Evolutionary conservation across 2,888 invertebrate species (phyloP).

Genomic region (Corbicula japonica): DNA sequence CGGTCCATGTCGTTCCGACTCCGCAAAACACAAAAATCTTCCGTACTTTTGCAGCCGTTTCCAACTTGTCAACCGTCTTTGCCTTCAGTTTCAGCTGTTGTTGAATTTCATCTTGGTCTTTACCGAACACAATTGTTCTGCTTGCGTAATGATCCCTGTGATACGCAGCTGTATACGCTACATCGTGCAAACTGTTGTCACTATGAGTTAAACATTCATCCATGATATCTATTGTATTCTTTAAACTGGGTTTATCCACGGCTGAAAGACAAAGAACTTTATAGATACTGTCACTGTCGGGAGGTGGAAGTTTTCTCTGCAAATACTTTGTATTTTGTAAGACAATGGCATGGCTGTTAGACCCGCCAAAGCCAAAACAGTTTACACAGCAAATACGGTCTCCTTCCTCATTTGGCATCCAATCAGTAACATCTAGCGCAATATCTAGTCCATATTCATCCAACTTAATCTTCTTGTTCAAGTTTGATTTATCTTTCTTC

Average conservation of each 20-base stretch:
- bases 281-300: too few species aligned
- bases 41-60: conserved; percentile 20
- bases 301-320: too few species aligned
- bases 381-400: conserved; percentile 60
- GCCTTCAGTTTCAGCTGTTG: conserved; percentile 24
- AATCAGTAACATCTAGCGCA: conserved; percentile 20
- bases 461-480: conserved; percentile 37
- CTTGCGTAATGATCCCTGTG: conserved; percentile 63
- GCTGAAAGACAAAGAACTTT: conserved; percentile 6
- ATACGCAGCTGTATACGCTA: conserved; percentile 64
- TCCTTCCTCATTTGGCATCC: conserved; percentile 46
- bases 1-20: conserved; percentile 69
- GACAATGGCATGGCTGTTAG: conserved; percentile 70
- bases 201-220: background rate
- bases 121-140: conserved; percentile 49
- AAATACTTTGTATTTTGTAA: conserved; percentile 16
- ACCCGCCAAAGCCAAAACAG: conserved; percentile 75
- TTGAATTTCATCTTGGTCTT: conserved; percentile 10
- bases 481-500: conserved; percentile 41
- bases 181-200: conserved; percentile 22
- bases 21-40: conserved; percentile 74
- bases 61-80: conserved; percentile 25
- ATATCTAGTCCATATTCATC: conserved; percentile 26
- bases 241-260: conserved; percentile 1
- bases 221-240: conserved; percentile 6